Evolutionary conservation across 1,140 invertebrate species (phyloP).

Genomic region (Heliothis subflexa): DNA sequence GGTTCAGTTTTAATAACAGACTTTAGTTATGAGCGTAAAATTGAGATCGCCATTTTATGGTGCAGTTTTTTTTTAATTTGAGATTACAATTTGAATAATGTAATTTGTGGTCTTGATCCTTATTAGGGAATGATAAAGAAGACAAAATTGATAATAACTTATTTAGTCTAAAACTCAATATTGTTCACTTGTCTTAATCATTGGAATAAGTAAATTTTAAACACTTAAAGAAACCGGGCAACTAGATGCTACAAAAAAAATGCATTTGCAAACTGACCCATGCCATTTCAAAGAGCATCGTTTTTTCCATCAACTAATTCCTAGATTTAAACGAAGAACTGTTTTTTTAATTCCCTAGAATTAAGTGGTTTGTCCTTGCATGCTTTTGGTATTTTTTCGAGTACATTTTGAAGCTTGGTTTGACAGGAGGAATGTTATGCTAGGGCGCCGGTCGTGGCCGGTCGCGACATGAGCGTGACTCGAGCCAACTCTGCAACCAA

Average conservation of each 20-base stretch:
- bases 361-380: slow-evolving; percentile 66
- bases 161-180: no score
- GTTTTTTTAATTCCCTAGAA: slow-evolving; percentile 64
- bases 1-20: slow-evolving; percentile 38
- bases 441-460: slow-evolving; percentile 72
- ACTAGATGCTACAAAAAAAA: not conserved
- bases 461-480: slow-evolving; percentile 73
- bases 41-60: slow-evolving; percentile 23
- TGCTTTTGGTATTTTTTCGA: slow-evolving; percentile 71
- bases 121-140: no score
- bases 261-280: not conserved
- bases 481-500: slow-evolving; percentile 59
- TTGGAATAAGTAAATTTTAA: not conserved
- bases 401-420: slow-evolving; percentile 75
- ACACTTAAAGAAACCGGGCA: not conserved
- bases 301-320: slow-evolving; percentile 15
- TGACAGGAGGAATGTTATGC: slow-evolving; percentile 77
- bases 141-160: no score
- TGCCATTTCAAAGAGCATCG: slow-evolving; percentile 12
- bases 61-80: slow-evolving; percentile 25
- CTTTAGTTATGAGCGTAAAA: slow-evolving; percentile 1
- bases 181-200: no score
- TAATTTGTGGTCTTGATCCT: not conserved
- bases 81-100: not conserved
- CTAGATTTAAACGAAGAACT: slow-evolving; percentile 5